Base-by-base conservation (phyloP, 2,888 invertebrate genomes). In the Hydrotaea diabolus region DNA sequence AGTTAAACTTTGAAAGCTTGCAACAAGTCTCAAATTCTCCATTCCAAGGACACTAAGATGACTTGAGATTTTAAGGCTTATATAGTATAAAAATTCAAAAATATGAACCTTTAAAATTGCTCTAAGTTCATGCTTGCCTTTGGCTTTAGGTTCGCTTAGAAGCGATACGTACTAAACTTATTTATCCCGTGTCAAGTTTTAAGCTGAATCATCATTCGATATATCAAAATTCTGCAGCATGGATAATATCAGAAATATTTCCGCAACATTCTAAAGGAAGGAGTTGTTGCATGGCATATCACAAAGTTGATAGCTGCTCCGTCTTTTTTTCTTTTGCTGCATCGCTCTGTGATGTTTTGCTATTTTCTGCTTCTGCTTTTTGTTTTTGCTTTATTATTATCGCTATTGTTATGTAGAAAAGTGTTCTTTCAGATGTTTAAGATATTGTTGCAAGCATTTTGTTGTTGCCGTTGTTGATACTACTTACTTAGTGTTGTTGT, bases 401-500 rank as follows among this genome's bases (percentile, higher is more conserved):
- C 23, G 21, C 46, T 23, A 69, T 69, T 69, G 69, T 69, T 69
- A 69, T 46, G 69, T 5, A n/a, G 36, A 69, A 69, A 69, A 69
- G 43, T 15, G 46, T 46, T 46, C 46, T 23, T 69, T 21, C 23
- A 69, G 62, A 69, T 69, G 69, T 69, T 69, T 13, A 69, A 69
- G 69, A 69, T 69, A 73, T 31, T 64, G 73, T 49, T 64, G 64
- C 19, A 23, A 21, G 62, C 57, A 75, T 62, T 36, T 23, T 82
- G 77, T 62, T 80, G 72, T 39, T 59, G 49, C 26, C 17, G 72
- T 46, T 69, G 49, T 43, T 23, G 46, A 31, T 64, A 17, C 73
- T 72, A 53, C 75, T 76, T 43, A 17, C 39, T 64, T 66, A 66
- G 53, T 74, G 64, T 71, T 79, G 72, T 55, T 79, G 75, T 71